phyloP scores from a whole-genome alignment of 2,888 invertebrate species.

The Taphrorychus bicolor region DNA sequence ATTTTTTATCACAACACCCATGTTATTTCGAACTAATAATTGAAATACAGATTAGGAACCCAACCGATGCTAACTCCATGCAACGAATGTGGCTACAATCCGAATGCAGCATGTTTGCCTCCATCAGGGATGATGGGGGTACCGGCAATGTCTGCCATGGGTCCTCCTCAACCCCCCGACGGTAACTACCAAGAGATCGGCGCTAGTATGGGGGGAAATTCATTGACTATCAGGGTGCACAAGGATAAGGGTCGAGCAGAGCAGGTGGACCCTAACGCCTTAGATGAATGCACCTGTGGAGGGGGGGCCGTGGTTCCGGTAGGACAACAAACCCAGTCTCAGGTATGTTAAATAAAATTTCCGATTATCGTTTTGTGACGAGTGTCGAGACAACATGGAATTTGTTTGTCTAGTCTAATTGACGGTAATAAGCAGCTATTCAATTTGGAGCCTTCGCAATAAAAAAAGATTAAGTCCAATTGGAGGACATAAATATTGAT shows the following conservation, averaged over 20 bases:
- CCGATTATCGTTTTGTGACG: too few species aligned
- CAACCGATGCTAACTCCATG: conserved; percentile 42
- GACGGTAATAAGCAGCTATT: background rate
- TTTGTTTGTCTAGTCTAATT: conserved; percentile 5
- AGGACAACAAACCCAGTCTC: conserved; percentile 1
- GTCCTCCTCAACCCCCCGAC: conserved; percentile 24
- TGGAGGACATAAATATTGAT: conserved; percentile 5
- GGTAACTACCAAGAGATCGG: conserved; percentile 71
- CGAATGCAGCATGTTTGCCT: conserved; percentile 36
- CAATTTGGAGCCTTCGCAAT: conserved; percentile 10
- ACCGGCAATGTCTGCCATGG: too few species aligned
- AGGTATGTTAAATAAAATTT: conserved; percentile 5
- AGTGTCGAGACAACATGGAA: background rate
- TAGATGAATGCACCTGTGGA: conserved; percentile 22
- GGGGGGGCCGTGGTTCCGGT: background rate
- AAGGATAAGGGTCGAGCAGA: conserved; percentile 63
- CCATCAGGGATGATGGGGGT: too few species aligned
- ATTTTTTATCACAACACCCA: too few species aligned
- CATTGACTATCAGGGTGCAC: conserved; percentile 70
- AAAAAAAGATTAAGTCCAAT: conserved; percentile 14
- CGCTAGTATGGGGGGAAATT: conserved; percentile 70
- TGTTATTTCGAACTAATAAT: conserved; percentile 1
- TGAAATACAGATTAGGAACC: background rate
- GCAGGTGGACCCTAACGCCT: conserved; percentile 50
- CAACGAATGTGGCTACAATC: conserved; percentile 44